Conservation (phyloP, 2,113 vertebrate species). For the Oncorhynchus clarkii region DNA sequence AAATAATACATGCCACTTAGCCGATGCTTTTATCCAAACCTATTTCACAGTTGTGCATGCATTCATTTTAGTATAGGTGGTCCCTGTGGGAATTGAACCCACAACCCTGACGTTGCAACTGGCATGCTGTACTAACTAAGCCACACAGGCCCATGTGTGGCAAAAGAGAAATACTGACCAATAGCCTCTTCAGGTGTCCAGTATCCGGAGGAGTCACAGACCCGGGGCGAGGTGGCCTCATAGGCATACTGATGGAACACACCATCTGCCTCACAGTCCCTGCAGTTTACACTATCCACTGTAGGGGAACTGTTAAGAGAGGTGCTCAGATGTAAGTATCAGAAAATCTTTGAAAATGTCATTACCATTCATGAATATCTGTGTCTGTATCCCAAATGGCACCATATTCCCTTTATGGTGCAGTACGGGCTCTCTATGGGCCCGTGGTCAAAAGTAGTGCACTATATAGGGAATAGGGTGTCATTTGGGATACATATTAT, state of each 20-base stretch:
- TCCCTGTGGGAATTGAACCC: too few relatives aligned
- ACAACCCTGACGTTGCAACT: too few relatives aligned
- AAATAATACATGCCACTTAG: too few relatives aligned
- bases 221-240: conserved; percentile 83
- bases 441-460: too few relatives aligned
- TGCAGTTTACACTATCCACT: conserved; percentile 71
- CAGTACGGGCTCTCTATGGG: too few relatives aligned
- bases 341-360: too few relatives aligned
- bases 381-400: too few relatives aligned
- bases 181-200: conserved; percentile 97
- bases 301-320: not conserved
- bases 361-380: too few relatives aligned
- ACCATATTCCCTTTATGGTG: too few relatives aligned
- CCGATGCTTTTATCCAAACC: too few relatives aligned
- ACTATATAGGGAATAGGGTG: too few relatives aligned
- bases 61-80: not conserved
- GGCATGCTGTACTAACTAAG: too few relatives aligned
- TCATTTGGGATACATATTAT: not conserved
- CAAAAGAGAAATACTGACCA: conserved; percentile 70
- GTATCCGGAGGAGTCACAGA: conserved; percentile 92
- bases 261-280: conserved; percentile 82
- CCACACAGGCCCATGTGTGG: not conserved
- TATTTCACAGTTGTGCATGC: not conserved
- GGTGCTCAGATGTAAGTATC: not conserved
- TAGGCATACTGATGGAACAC: conserved; percentile 85